Base-by-base conservation (phyloP, 2,113 vertebrate genomes). In the Dicerorhinus sumatrensis region DNA sequence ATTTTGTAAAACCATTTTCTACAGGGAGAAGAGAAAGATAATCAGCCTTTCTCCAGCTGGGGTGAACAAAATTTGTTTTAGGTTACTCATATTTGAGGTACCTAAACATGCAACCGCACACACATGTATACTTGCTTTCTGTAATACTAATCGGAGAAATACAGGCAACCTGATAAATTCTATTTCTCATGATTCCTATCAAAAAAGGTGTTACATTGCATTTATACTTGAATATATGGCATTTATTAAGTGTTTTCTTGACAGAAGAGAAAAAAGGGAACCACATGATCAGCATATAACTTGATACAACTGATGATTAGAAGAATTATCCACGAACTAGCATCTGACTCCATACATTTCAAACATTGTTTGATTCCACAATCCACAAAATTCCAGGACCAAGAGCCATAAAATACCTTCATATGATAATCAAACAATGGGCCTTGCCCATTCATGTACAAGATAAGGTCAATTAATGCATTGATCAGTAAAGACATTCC, bases 171-270 rank as follows among this genome's bases (percentile, higher is more conserved):
- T 39, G 11, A 33, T 76, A 54, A 94, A 56, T 60, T 94, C 11
- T 82, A 48, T 92, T 63, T 90, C 9, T 63, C 56, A 65, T 60
- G 12, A 79, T 58, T 84, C 4, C 23, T 85, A 76, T 79, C 8
- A 56, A 76, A 87, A 92, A n/a, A 80, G 73, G 81, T 56, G 31
- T 21, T 69, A 31, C 2, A 51, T 27, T 94, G 10, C 5, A 36
- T 51, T 39, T 25, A 5, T 23, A 51, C 13, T 29, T 65, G 29
- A 96, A 56, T 81, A 67, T 58, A 39, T 25, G 9, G 4, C 29
- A 60, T 76, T 84, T 95, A 79, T 88, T 87, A 96, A 81, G 9
- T 81, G 18, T 56, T 76, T 65, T 94, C 20, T 23, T 93, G 21
- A 88, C 5, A 70, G 29, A 91, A 67, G 14, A 58, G 31, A 96